Base-by-base conservation (phyloP, 2,113 vertebrate genomes). In the Oceanodroma tethys region DNA sequence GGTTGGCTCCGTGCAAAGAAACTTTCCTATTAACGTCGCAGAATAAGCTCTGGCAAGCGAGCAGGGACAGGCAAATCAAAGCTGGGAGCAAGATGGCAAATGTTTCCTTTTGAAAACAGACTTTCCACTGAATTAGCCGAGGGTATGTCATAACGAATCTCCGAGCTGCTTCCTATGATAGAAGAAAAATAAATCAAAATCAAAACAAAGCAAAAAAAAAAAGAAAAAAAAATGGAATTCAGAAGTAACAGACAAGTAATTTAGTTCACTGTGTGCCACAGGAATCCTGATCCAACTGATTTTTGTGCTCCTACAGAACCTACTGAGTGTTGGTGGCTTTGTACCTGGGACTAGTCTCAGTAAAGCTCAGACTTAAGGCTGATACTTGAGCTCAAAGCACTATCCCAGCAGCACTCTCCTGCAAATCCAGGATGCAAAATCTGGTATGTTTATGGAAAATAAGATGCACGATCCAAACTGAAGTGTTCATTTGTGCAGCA, bases 41-140 rank as follows among this genome's bases (percentile, higher is more conserved):
- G 38, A 88, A 62, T 58, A 62, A 87, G 65, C 84, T 68, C 94
- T 95, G 83, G 86, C 74, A 58, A 88, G 73, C 1, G 16, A 82
- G 84, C 58, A 73, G 93, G 84, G 73, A 71, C 63, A 53, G 94
- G 89, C 21, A 82, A 89, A 94, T 62, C 81, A 76, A 48, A 94
- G 93, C 70, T 84, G 88, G 80, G 92, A 85, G 90, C 34, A 30
- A 67, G 74, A 73, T 55, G 91, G 86, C 66, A 90, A 95, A 90
- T 25, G 26, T 76, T 93, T 74, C 95, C 78, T 90, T 90, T 75
- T 56, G 47, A 66, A 94, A 94, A 66, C 16, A 76, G 74, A 25
- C 15, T 96, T 82, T 81, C 36, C 56, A 32, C 1, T 19, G 90
- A 76, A 88, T 88, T 70, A 95, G 47, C 78, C 34, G 3, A 2